A percentile compares a stretch with the other conserved stretches of the same genome.
Conservation (phyloP, 2,797 vertebrate genomes). For the Scarus forsteni region DNA sequence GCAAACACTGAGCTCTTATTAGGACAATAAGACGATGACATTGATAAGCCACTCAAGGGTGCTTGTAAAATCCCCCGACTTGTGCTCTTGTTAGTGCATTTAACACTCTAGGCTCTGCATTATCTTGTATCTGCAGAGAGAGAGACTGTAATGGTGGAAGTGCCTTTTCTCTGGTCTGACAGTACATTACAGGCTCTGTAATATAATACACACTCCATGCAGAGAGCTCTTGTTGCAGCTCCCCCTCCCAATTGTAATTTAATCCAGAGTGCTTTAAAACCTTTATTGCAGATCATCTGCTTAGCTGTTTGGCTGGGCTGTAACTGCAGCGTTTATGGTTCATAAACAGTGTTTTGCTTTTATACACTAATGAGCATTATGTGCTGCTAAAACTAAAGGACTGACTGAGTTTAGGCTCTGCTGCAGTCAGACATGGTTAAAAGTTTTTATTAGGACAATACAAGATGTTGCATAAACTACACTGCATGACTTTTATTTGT, state of each 20-base stretch:
- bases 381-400: slow-evolving; percentile 52
- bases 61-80: slow-evolving; percentile 57
- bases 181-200: slow-evolving; percentile 45
- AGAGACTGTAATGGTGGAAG: slow-evolving; percentile 23
- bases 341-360: slow-evolving; percentile 70
- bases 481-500: not conserved
- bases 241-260: slow-evolving; percentile 58
- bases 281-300: slow-evolving; percentile 71
- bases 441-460: slow-evolving; percentile 7
- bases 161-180: slow-evolving; percentile 19
- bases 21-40: slow-evolving; percentile 57
- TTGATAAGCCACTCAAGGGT: slow-evolving; percentile 64
- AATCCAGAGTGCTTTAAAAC: slow-evolving; percentile 66
- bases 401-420: slow-evolving; percentile 37
- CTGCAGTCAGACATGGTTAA: slow-evolving; percentile 20
- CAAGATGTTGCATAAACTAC: not conserved
- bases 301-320: slow-evolving; percentile 53
- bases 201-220: slow-evolving; percentile 42
- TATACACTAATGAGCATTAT: slow-evolving; percentile 70
- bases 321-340: slow-evolving; percentile 69
- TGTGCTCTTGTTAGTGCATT: slow-evolving; percentile 64
- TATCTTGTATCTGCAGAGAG: slow-evolving; percentile 36
- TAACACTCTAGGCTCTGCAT: slow-evolving; percentile 51
- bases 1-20: slow-evolving; percentile 56
- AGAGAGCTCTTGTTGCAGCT: slow-evolving; percentile 54